Conservation (phyloP, 2,113 vertebrate species). For the Rattus norvegicus region GRCr8 NC_086023.1:139132001-139132500, state of each 20-base stretch:
- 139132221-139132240: background rate
- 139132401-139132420: too few relatives aligned
- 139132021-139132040: background rate
- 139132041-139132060: background rate
- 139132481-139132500: too few relatives aligned
- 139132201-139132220: background rate
- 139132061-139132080: background rate
- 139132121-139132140: background rate
- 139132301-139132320: too few relatives aligned
- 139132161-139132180: background rate
- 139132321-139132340: too few relatives aligned
- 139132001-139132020: background rate
- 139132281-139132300: background rate
- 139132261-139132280: background rate
- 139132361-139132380: too few relatives aligned
- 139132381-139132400: too few relatives aligned
- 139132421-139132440: too few relatives aligned
- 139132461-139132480: too few relatives aligned
- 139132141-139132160: background rate
- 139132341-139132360: too few relatives aligned
- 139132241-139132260: background rate
- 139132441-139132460: too few relatives aligned
- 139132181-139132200: background rate
- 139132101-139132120: background rate
- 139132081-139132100: background rate